Evolutionary conservation across 2,888 invertebrate genomes (phyloP), one percentile per base, ranked within the genome.

Genomic region (Mesorhabditis sp.): DNA sequence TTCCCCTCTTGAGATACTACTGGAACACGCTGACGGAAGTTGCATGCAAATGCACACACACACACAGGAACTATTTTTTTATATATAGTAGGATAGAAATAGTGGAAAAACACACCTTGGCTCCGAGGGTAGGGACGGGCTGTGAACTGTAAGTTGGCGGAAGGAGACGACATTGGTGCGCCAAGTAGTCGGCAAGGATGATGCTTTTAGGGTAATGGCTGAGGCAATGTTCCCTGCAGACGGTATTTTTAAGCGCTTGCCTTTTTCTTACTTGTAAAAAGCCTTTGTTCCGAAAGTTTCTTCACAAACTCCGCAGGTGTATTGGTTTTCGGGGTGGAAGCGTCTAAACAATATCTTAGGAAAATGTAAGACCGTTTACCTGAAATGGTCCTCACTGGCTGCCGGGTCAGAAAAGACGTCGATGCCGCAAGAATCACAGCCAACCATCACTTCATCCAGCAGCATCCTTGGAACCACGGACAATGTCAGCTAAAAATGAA

Each of bases 401-500:
- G 7, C 10, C n/a, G 58, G 58, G 7, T 10, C 7, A 13, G 10
- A 10, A 50, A 50, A 50, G 58, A 13, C n/a, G 10, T 50, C 58
- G n/a, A 50, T 50, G 7, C n/a, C n/a, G 2, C 58, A 50, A 13
- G 7, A 10, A 50, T 50, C 58, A n/a, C 58, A 50, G n/a, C 58
- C n/a, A 10, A 50, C 7, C 7, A n/a, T 10, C 10, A 50, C 7
- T 13, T 50, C 58, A 10, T n/a, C 10, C n/a, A 50, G n/a, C 10
- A 10, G n/a, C 58, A 50, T 50, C 58, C 10, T 50, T 50, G 58
- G 58, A n/a, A n/a, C n/a, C 58, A 50, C 58, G 7, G 7, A 13
- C 58, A 50, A n/a, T n/a, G 58, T 50, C 58, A 50, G n/a, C 58
- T 50, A 50, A 50, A 50, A 50, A n/a, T 50, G n/a, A 10, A n/a